phyloP scores from a whole-genome alignment of 1,140 invertebrate genomes.

The Bursaphelenchus mucronatus region DNA sequence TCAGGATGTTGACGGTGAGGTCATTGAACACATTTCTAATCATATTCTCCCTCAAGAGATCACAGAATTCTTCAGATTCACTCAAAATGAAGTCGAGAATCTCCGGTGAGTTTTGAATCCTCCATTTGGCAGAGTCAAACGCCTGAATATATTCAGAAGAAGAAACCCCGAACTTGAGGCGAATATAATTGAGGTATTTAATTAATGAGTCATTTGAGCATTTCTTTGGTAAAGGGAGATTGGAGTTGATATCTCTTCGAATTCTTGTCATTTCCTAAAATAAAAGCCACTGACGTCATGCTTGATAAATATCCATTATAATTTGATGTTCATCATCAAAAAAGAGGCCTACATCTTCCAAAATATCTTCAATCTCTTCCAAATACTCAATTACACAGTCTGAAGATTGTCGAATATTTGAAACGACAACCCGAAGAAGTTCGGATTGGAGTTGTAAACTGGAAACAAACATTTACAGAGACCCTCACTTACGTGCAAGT shows the following conservation, averaged over 20 bases:
- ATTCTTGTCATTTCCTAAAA: constrained; percentile 7
- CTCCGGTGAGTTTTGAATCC: constrained; percentile 9
- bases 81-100: constrained; percentile 5
- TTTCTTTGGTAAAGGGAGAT: not conserved
- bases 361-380: constrained; percentile 16
- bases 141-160: not conserved
- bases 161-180: not conserved
- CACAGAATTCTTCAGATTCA: constrained; percentile 7
- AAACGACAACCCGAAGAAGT: too few relatives aligned
- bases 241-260: not conserved
- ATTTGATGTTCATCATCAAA: not conserved
- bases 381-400: not conserved
- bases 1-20: constrained; percentile 10
- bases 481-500: too few relatives aligned
- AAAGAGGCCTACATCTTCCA: not conserved
- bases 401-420: too few relatives aligned
- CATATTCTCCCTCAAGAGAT: not conserved
- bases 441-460: too few relatives aligned
- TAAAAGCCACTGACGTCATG: not conserved
- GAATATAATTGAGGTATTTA: constrained; percentile 16
- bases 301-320: not conserved
- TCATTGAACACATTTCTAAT: constrained; percentile 6
- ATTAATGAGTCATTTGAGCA: constrained; percentile 12
- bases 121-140: not conserved
- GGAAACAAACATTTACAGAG: too few relatives aligned